These are phyloP conservation scores for Mesorhabditis spiculigera DNA, from an alignment of 2,888 invertebrate genomes.

Conservation along the genomic window DNA sequence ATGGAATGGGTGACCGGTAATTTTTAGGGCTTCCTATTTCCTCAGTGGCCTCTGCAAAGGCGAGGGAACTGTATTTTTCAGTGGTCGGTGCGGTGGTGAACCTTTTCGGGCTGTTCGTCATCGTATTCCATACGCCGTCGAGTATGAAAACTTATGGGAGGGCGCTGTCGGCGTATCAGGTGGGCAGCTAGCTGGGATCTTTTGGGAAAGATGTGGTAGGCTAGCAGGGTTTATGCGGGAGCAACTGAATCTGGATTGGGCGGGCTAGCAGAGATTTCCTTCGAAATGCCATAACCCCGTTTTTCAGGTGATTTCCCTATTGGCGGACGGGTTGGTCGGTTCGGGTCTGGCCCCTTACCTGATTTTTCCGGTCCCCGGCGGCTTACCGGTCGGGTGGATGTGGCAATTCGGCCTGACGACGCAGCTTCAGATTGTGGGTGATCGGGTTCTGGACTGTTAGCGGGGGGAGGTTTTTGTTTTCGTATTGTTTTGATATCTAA, in stretches of 20 bases:
- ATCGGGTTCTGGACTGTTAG: too few relatives aligned
- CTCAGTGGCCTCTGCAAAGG: neutral
- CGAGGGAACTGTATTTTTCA: neutral
- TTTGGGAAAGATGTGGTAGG: neutral
- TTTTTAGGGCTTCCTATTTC: neutral
- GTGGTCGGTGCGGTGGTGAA: neutral
- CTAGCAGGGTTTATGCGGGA: too few relatives aligned
- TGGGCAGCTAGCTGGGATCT: slow-evolving; percentile 3
- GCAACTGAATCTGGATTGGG: too few relatives aligned
- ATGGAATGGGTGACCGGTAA: neutral
- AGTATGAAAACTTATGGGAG: neutral
- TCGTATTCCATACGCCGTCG: slow-evolving; percentile 1
- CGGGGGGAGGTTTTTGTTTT: too few relatives aligned
- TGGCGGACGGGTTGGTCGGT: neutral
- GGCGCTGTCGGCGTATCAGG: neutral
- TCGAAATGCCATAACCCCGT: neutral
- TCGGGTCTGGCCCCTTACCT: neutral
- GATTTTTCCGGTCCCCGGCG: neutral
- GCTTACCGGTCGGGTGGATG: neutral
- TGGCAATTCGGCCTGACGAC: neutral
- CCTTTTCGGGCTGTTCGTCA: neutral
- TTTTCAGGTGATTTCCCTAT: neutral
- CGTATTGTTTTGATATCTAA: neutral
- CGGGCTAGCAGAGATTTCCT: too few relatives aligned
- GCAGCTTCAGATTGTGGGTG: neutral